phyloP scores from a whole-genome alignment of 2,888 invertebrate genomes.

The Tetragnatha montana region DNA sequence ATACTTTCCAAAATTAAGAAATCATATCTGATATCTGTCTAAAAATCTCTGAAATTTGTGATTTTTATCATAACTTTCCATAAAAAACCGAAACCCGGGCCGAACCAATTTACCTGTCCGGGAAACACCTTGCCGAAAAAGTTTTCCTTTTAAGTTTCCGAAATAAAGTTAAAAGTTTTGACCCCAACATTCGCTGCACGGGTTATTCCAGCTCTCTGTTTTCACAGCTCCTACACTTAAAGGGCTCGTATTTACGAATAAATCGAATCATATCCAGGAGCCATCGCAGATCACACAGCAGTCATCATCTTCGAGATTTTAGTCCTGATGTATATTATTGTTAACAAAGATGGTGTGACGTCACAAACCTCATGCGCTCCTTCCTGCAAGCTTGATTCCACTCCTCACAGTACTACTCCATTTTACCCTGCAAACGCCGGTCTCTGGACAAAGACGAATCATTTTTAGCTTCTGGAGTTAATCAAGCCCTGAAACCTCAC shows the following conservation, averaged over 20 bases:
- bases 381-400: conserved; percentile 72
- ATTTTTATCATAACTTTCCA: no score
- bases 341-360: conserved; percentile 71
- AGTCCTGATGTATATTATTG: conserved; percentile 71
- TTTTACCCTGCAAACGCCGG: conserved; percentile 72
- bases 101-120: conserved; percentile 56
- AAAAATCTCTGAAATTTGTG: no score
- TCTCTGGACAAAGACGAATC: conserved; percentile 70
- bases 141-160: conserved; percentile 68
- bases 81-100: conserved; percentile 5
- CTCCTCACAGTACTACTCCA: conserved; percentile 71
- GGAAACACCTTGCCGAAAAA: conserved; percentile 51
- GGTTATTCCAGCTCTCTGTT: background rate
- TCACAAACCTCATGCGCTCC: conserved; percentile 72
- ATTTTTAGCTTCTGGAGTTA: conserved; percentile 64
- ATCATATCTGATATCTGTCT: no score
- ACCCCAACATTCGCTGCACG: background rate
- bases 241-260: background rate
- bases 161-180: conserved; percentile 11
- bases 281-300: conserved; percentile 54
- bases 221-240: background rate
- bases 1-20: no score
- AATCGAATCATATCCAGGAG: conserved; percentile 28
- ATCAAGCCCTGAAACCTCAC: conserved; percentile 40
- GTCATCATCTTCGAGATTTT: conserved; percentile 70